phyloP scores from a whole-genome alignment of 2,888 invertebrate genomes.

The Ptychoptera albimana region DNA sequence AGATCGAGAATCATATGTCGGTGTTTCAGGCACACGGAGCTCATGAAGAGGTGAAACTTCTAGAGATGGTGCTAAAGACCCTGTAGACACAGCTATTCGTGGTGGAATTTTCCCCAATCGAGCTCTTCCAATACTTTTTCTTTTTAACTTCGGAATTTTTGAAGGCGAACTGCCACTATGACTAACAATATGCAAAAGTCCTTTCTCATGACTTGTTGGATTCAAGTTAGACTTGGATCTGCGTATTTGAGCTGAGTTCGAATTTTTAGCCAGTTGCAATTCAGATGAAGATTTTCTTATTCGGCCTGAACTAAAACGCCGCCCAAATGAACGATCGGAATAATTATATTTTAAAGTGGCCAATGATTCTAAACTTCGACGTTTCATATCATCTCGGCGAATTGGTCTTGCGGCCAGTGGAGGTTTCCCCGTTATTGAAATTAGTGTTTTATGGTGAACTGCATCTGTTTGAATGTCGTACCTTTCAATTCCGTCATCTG shows the following conservation, averaged over 20 bases:
- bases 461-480: no score
- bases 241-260: background rate
- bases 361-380: no score
- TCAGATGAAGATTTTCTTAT: no score
- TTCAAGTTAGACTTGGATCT: slow-evolving; percentile 13
- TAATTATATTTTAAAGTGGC: no score
- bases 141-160: slow-evolving; percentile 18
- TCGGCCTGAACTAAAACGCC: no score
- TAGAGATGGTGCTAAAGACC: background rate
- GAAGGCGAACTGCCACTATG: slow-evolving; percentile 15
- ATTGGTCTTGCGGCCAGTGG: no score
- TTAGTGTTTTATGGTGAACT: no score
- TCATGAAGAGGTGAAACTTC: background rate
- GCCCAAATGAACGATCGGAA: no score
- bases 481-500: no score
- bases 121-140: background rate
- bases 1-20: background rate
- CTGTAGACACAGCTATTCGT: background rate
- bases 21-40: background rate
- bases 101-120: slow-evolving; percentile 7
- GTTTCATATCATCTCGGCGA: no score
- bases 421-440: no score
- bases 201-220: slow-evolving; percentile 26
- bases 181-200: slow-evolving; percentile 22
- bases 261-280: no score